These are phyloP conservation scores for Caloenas nicobarica DNA, from an alignment of 2,113 vertebrate species.

Conservation along the genomic window DNA sequence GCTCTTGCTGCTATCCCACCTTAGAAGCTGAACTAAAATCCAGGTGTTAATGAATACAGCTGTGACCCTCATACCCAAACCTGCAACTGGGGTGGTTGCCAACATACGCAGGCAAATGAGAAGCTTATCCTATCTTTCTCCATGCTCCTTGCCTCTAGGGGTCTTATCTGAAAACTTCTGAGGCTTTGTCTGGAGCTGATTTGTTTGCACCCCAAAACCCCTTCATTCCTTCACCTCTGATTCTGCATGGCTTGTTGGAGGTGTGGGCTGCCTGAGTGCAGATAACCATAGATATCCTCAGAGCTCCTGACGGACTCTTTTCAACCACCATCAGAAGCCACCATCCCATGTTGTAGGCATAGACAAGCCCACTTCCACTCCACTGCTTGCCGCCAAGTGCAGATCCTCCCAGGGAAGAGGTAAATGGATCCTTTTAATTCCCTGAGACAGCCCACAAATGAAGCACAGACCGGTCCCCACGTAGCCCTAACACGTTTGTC, in stretches of 20 bases:
- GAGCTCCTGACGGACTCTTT: not conserved
- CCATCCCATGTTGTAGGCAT: too few species aligned
- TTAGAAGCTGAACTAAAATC: not conserved
- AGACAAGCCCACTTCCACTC: not conserved
- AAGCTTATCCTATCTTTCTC: not conserved
- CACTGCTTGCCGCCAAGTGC: not conserved
- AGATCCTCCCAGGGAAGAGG: not conserved
- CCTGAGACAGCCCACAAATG: not conserved
- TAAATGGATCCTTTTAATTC: not conserved
- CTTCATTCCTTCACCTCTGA: not conserved
- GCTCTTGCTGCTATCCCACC: not conserved
- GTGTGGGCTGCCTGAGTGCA: not conserved
- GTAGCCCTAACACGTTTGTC: not conserved
- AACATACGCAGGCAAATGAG: fast-evolving
- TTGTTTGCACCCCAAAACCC: not conserved
- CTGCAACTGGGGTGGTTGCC: fast-evolving
- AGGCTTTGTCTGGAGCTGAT: not conserved
- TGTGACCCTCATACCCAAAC: not conserved
- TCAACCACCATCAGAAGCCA: not conserved
- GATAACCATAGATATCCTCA: not conserved
- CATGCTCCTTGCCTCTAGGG: not conserved
- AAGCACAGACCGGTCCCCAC: not conserved
- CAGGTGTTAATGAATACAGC: not conserved
- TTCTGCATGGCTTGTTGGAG: not conserved
- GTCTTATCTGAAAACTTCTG: not conserved